Evolutionary conservation across 2,888 invertebrate genomes (phyloP).

Genomic region (Saturnia japonica): DNA sequence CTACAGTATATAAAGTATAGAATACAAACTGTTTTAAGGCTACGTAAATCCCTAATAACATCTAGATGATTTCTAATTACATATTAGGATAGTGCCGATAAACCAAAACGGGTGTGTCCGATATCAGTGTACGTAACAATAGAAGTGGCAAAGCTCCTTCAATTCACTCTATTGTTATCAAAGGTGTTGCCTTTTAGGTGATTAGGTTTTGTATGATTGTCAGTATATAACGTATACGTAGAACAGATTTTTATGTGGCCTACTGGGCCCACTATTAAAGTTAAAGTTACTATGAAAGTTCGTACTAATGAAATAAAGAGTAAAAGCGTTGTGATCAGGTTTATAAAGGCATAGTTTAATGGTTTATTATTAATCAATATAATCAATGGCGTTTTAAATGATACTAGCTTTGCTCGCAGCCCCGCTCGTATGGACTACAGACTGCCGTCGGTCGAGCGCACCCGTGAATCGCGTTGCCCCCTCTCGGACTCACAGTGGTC

Average conservation of each 20-base stretch:
- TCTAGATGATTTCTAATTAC: neutral
- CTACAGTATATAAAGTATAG: too few species aligned
- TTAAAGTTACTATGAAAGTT: too few species aligned
- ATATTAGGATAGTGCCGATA: neutral
- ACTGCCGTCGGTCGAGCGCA: too few species aligned
- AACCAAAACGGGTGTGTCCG: neutral
- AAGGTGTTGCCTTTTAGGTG: slow-evolving; percentile 4
- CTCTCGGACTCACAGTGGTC: too few species aligned
- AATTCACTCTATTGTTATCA: neutral
- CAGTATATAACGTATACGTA: neutral
- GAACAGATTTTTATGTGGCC: neutral
- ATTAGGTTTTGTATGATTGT: neutral
- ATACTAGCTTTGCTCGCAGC: too few species aligned
- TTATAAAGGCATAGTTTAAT: too few species aligned
- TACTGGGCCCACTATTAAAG: neutral
- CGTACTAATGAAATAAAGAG: too few species aligned
- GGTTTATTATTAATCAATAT: too few species aligned
- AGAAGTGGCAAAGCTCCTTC: neutral
- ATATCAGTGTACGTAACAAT: neutral
- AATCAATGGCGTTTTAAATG: too few species aligned
- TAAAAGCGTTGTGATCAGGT: too few species aligned
- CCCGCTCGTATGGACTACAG: too few species aligned
- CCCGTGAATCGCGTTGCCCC: too few species aligned
- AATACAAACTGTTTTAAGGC: neutral
- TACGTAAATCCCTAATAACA: neutral